These are phyloP conservation scores for Gallinago jamesoni DNA, from an alignment of 2,113 vertebrate species.

Conservation along the genomic window DNA sequence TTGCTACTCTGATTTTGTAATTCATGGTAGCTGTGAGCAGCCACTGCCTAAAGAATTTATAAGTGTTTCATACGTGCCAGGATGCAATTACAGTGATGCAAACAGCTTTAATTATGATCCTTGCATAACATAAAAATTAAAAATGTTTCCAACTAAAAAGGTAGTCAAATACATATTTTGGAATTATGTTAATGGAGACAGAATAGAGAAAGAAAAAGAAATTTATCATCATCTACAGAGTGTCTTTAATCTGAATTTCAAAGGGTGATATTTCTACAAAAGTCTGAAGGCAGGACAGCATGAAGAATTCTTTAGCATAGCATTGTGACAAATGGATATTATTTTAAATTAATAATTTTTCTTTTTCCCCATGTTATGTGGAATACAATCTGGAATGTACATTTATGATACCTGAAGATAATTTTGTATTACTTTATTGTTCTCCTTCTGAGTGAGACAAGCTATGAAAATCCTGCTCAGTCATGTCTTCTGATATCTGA, in stretches of 20 bases:
- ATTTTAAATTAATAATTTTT: constrained; percentile 29
- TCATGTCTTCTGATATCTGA: neutral
- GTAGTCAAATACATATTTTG: neutral
- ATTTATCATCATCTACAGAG: neutral
- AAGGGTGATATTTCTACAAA: neutral
- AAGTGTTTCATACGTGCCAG: neutral
- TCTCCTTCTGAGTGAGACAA: neutral
- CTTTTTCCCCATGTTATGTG: neutral
- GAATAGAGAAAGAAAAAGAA: neutral
- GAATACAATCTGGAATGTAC: neutral
- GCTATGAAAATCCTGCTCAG: neutral
- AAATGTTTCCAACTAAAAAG: neutral
- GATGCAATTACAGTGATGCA: neutral
- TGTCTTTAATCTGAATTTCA: neutral
- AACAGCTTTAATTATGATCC: neutral
- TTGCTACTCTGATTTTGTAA: neutral
- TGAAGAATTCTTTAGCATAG: neutral
- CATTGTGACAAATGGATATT: neutral
- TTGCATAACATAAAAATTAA: neutral
- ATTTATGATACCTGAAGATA: neutral
- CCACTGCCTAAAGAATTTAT: neutral
- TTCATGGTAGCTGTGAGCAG: neutral
- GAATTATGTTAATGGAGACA: neutral
- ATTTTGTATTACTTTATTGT: neutral
- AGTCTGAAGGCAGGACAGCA: neutral